Base-by-base conservation (phyloP, 2,888 invertebrate genomes). In the Augiades crinisus region DNA sequence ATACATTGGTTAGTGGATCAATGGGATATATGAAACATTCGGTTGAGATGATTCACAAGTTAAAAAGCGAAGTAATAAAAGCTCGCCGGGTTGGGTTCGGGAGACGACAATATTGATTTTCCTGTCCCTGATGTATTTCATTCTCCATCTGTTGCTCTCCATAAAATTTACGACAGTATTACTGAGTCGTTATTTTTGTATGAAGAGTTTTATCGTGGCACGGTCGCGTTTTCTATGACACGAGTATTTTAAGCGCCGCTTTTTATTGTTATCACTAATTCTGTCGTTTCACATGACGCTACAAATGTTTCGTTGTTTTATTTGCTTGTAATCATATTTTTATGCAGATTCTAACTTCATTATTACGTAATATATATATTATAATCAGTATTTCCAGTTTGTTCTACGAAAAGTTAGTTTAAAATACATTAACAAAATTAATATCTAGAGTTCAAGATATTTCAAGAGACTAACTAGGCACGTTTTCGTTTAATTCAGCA, bases 101-200 rank as follows among this genome's bases (percentile, higher is more conserved):
- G 72, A 79, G 80, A 77, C 80, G 75, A 68, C 74, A 73, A 78
- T 87, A 88, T 88, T 82, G 87, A 87, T 88, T 87, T 85, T 81
- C 67, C 72, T 72, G 63, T 64, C 72, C 70, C 68, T 71, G 78
- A 78, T 83, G 79, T 87, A 80, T 85, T 82, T 81, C 79, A 75
- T 79, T 78, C 82, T 77, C 86, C 87, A 88, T 88, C 88, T 88
- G 88, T 88, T 88, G 87, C 88, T 85, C 78, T 78, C 78, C 81
- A 85, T 86, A 83, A 86, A 88, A 81, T 86, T 88, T 84, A 88
- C 82, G 87, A 78, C 77, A 71, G 72, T 76, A 85, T 87, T 86
- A 87, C 83, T 70, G 70, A 76, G 79, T 81, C 84, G 82, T 86
- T 86, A 87, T 84, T 85, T 84, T 83, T 80, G 79, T 84, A 82